Conservation (phyloP, 2,888 invertebrate genomes). For the Polymixis flavicincta region DNA sequence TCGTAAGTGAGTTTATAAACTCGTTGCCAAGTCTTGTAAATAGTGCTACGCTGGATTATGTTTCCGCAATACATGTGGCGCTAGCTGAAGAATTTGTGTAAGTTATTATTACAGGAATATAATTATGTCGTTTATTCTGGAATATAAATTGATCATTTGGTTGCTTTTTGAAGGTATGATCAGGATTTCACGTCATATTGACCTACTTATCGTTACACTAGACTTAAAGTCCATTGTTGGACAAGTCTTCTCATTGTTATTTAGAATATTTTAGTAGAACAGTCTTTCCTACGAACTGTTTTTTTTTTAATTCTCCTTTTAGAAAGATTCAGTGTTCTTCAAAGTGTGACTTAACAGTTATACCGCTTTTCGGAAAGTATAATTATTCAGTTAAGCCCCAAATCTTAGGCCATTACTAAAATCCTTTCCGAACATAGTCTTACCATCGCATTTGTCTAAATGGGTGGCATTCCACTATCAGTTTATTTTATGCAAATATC, state of each 20-base stretch:
- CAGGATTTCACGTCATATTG: neutral
- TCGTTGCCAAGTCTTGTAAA: constrained; percentile 56
- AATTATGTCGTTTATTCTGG: constrained; percentile 34
- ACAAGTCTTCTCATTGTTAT: no score
- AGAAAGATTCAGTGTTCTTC: neutral
- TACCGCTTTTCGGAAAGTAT: neutral
- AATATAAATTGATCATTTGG: constrained; percentile 10
- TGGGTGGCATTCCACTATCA: constrained; percentile 18
- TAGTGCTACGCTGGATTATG: constrained; percentile 39
- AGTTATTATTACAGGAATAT: constrained; percentile 30
- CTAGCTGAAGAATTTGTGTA: constrained; percentile 25
- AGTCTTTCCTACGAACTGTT: neutral
- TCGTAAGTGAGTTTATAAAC: constrained; percentile 60
- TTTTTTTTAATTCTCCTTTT: neutral
- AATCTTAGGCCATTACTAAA: neutral
- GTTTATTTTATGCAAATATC: neutral
- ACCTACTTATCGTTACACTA: neutral
- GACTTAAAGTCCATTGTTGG: neutral
- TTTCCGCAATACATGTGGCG: constrained; percentile 51
- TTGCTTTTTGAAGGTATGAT: constrained; percentile 1
- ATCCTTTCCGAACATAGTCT: neutral
- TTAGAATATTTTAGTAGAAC: neutral
- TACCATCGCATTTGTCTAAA: neutral
- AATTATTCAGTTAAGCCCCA: neutral
- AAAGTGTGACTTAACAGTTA: neutral